Base-by-base conservation (phyloP, 2,797 vertebrate genomes). In the Ptychadena robeensis region DNA sequence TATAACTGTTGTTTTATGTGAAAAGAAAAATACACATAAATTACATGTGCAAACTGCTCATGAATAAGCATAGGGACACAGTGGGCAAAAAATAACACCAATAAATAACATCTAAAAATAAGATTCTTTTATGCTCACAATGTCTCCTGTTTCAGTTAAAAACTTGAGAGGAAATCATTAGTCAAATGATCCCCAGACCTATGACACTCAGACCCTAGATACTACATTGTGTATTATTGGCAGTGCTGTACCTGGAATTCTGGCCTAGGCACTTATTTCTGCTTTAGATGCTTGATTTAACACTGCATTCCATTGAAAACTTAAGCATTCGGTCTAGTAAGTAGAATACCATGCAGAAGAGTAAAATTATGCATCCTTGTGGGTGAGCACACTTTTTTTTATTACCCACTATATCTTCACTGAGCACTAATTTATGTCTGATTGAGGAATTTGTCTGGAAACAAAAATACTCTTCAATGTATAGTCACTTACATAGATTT, bases 71-170 rank as follows among this genome's bases (percentile, higher is more conserved):
- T 57, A 79, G 8, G 69, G 32, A 59, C 76, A 73, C 76, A 67
- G 82, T 66, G 38, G 82, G 82, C 37, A 66, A 83, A 83, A 79
- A 73, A 79, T 73, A 83, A 84, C 76, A 80, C 64, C 30, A 37
- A 80, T 84, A 84, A 84, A 84, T 84, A 74, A 73, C 44, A 79
- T 66, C 31, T 68, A 73, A 67, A 73, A 79, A 83, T 79, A 79
- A 83, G 78, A 73, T 70, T 53, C 40, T 44, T 79, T 68, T 40
- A 68, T 73, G 61, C 30, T 2, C 32, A 73, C 34, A 78, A 79
- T 83, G 44, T 72, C 34, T 34, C 70, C 44, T 27, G 79, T 79
- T 84, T 68, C 69, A 68, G 40, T 79, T 79, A 67, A 73, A 77
- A 79, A 66, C 44, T 27, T 53, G 22, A 79, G 37, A 3, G 76